phyloP scores from a whole-genome alignment of 2,888 invertebrate species.

The Azorinus chamasolen region DNA sequence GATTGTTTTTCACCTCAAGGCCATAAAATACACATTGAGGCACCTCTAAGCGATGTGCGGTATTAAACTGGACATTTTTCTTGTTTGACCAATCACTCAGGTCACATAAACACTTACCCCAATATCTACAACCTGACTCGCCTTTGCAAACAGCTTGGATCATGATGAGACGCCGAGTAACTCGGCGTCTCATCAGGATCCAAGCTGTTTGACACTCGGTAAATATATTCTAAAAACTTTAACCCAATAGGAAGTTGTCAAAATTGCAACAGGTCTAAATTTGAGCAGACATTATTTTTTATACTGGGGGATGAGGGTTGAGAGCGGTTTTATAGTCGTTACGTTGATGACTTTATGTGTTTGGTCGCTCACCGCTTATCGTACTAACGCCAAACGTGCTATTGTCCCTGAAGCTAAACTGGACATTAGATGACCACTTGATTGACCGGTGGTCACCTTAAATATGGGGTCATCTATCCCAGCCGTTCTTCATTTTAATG shows the following conservation, averaged over 20 bases:
- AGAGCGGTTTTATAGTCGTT: constrained; percentile 37
- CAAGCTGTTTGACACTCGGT: no score
- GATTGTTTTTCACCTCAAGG: no score
- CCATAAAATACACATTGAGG: no score
- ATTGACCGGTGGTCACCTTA: constrained; percentile 59
- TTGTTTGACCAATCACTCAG: constrained; percentile 62
- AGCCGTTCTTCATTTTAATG: constrained; percentile 2
- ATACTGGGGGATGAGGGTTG: no score
- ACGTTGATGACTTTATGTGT: constrained; percentile 58
- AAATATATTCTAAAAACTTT: no score
- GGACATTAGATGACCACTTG: constrained; percentile 44
- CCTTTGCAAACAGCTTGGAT: no score
- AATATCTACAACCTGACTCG: no score
- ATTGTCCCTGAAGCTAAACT: constrained; percentile 40
- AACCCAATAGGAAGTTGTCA: no score
- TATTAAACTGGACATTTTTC: constrained; percentile 49
- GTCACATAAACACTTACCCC: constrained; percentile 22
- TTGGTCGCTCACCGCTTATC: constrained; percentile 51
- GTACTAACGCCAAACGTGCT: constrained; percentile 48
- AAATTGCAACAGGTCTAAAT: no score
- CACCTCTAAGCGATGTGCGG: constrained; percentile 15
- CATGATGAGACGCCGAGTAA: no score
- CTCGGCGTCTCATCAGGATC: no score
- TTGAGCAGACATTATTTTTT: no score
- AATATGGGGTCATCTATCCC: constrained; percentile 26